Evolutionary conservation across 2,888 invertebrate genomes (phyloP).

Genomic region (Dione juno): DNA sequence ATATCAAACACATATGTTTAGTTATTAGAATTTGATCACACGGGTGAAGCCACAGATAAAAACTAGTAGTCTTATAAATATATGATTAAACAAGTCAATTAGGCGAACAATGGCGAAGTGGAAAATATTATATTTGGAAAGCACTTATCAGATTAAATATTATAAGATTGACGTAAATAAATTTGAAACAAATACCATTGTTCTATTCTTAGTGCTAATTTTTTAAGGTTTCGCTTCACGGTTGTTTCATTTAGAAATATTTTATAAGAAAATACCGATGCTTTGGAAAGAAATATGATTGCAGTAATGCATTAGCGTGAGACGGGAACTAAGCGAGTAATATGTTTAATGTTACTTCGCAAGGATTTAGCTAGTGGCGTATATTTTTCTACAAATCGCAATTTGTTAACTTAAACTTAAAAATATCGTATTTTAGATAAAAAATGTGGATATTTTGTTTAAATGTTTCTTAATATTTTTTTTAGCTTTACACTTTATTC

Average conservation of each 20-base stretch:
- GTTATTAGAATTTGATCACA: no score
- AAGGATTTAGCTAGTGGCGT: slow-evolving; percentile 7
- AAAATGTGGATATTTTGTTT: neutral
- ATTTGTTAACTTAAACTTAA: slow-evolving; percentile 5
- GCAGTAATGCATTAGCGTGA: slow-evolving; percentile 18
- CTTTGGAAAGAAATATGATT: slow-evolving; percentile 20
- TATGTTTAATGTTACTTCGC: slow-evolving; percentile 12
- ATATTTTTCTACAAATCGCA: slow-evolving; percentile 19
- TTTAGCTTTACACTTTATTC: no score
- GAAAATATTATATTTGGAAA: slow-evolving; percentile 24
- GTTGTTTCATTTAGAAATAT: slow-evolving; percentile 8
- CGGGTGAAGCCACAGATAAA: no score
- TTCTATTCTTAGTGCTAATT: slow-evolving; percentile 21
- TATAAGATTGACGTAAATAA: slow-evolving; percentile 31
- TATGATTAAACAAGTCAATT: slow-evolving; percentile 20
- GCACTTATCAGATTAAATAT: slow-evolving; percentile 25
- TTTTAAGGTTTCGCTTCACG: slow-evolving; percentile 11
- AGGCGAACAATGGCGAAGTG: slow-evolving; percentile 14
- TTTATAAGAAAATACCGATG: slow-evolving; percentile 22
- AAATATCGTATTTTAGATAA: neutral
- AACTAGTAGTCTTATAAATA: slow-evolving; percentile 1
- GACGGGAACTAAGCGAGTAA: slow-evolving; percentile 24
- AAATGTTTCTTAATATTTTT: no score
- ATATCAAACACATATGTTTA: no score
- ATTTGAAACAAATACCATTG: slow-evolving; percentile 36